Base-by-base conservation (phyloP, 2,113 vertebrate species). In the Brachionichthys hirsutus region DNA sequence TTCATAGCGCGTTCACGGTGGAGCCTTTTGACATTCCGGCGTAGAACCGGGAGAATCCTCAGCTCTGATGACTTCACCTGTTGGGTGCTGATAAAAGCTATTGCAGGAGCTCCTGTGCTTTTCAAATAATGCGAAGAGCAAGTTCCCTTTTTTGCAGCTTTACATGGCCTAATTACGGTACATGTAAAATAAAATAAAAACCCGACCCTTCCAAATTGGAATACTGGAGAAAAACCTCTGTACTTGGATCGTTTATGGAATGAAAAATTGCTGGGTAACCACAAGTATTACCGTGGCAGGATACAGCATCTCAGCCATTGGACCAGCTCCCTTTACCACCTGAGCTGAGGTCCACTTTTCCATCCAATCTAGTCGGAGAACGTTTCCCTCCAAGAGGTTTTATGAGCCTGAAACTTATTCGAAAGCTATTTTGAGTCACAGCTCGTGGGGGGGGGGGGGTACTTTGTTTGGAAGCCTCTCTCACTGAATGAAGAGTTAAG, bases 401-500 rank as follows among this genome's bases (percentile, higher is more conserved):
- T 80, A 12, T 10, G 35, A 53, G 62, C 60, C 54, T 68, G 53
- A 66, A 58, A 54, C 58, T 30, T 78, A 63, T 66, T 70, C 67
- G 42, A 78, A 77, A 75, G 61, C 63, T 64, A 24, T 44, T 58
- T 56, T 56, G 75, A 68, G 61, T 46, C 51, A 14, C 54, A 68
- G 74, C 67, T 24, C 38, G 19, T 9, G 16, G 41, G 35, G 44
- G n/a, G 34, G 19, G 6, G 16, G 41, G 35, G 44, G n/a, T 58
- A 38, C 18, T 73, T 70, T 77, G 67, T 75, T 46, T 61, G 7
- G 68, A 77, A 79, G 16, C 69, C 74, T 60, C 30, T 40, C 48
- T 47, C 67, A 38, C 24, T 67, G 38, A 64, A 76, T 48, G 34
- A 82, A 19, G 63, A 80, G 76, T 78, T 77, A 72, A 67, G 51